Base-by-base conservation (phyloP, 2,888 invertebrate genomes). In the Ochropacha duplaris region DNA sequence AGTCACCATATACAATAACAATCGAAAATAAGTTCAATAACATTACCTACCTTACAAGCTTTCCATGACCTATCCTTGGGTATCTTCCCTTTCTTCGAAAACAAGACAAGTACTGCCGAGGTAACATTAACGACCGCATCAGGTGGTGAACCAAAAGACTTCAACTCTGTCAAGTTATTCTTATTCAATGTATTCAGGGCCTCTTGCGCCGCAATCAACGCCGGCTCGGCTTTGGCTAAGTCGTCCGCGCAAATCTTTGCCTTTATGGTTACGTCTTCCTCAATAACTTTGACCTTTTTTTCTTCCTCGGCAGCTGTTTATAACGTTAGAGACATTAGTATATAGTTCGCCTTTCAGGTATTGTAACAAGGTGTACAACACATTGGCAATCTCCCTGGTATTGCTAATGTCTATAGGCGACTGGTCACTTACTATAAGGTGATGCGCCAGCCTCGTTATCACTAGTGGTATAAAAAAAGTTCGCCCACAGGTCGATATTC, bases 21-120 rank as follows among this genome's bases (percentile, higher is more conserved):
- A 9, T 8, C 28, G 28, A 28, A 28, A 28, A 9, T 6, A 36
- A 2, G 44, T 14, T 36, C 1, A 39, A 4, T 6, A 16, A 16
- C 2, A 19, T 9, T 14, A 44, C 65, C 57, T 76, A 94, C 94
- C 91, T 98, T 98, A 69, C 96, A 96, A 19, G 96, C 95, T 82
- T 98, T 98, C 99, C 99, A 99, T 26, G 96, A 97, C 65, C 96
- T 94, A 81, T 99, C 99, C 93, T 97, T 97, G 0, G 98, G 97
- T 56, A 98, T 94, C 87, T 97, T 97, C 4, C 97, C 97, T 79
- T 95, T 96, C 59, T 94, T 94, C 0, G 96, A 94, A 72, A 98
- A 95, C n/a, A 99, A 90, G 2, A 98, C 97, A 68, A 98, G 94
- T 4, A 98, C 98, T 8, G 98, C 98, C 1, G 97, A 96, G 9